Base-by-base conservation (phyloP, 1,140 invertebrate species). In the Eurosta solidaginis region DNA sequence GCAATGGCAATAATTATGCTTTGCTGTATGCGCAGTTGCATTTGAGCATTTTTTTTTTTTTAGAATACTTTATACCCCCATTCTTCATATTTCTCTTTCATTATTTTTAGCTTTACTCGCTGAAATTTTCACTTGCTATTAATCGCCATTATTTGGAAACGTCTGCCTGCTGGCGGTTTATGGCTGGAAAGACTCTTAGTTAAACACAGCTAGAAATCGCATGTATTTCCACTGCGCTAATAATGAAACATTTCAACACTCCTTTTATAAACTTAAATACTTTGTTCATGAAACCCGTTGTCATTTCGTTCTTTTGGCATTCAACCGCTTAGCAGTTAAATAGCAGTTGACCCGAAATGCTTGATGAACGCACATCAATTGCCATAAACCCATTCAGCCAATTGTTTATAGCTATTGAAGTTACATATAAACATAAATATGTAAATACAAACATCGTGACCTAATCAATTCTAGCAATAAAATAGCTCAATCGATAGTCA, bases 131-230 rank as follows among this genome's bases (percentile, higher is more conserved):
- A n/a, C n/a, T 33, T 29, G 54, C 54, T 33, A 59, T 59, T 59
- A 59, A 59, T 59, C 54, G 54, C 33, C 54, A 59, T 59, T 59
- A 59, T n/a, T n/a, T n/a, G n/a, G n/a, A n/a, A 59, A 7, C 29
- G 45, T 20, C 25, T 25, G 29, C 54, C n/a, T 25, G 29, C 17
- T 33, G 27, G 29, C n/a, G 54, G 5, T 59, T 12, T 33, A 59
- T 59, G 29, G 54, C n/a, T 36, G 54, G 54, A n/a, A 59, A n/a
- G n/a, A 59, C 54, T 36, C 54, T 29, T 59, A n/a, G n/a, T n/a
- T n/a, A n/a, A n/a, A n/a, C n/a, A n/a, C n/a, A n/a, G 14, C 29
- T 10, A 59, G 54, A 17, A 17, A 59, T 17, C 5, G 54, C 10
- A 12, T 29, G 7, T 25, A 0, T 29, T 22, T 54, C 50, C 6